Base-by-base conservation (phyloP, 2,797 vertebrate genomes). In the Pogoniulus pusillus region DNA sequence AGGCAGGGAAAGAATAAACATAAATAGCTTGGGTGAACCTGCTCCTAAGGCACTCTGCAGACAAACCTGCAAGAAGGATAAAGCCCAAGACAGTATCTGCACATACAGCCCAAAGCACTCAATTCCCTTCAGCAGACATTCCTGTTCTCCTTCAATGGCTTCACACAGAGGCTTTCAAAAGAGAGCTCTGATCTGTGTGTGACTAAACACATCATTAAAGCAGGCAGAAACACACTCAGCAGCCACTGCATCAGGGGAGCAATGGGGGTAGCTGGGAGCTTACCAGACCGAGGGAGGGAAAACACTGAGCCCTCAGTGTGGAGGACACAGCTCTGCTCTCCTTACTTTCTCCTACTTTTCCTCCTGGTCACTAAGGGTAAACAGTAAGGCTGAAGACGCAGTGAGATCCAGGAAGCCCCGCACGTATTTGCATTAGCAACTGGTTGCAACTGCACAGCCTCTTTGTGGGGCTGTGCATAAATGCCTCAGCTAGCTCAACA, bases 341-440 rank as follows among this genome's bases (percentile, higher is more conserved):
- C n/a, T n/a, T n/a, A n/a, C n/a, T n/a, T n/a, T n/a, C n/a, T 37
- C 27, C 53, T 16, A 6, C 22, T 35, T 26, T 81, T 30, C 10
- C 35, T 89, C n/a, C 64, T 64, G 27, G 27, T 59, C 24, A 53
- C 66, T 58, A 26, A 16, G 13, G 20, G 47, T 9, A 39, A 66
- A 49, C 14, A 41, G 39, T 9, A 76, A 59, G 1, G 2, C 5
- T 4, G 2, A 7, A 54, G 30, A 6, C 0, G 0, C 55, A 49
- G 11, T 27, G 34, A 9, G 6, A 69, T 41, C 10, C 27, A 2
- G 1, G 9, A 7, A 54, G 26, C 8, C 4, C 19, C 20, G 32
- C 1, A 32, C 1, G 3, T 26, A 27, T 76, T 24, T 37, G 39
- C 1, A 4, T 7, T 16, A 4, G 23, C 35, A 51, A 77, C 4